Evolutionary conservation across 1,140 invertebrate genomes (phyloP).

Genomic region (Saccostrea glomerata): DNA sequence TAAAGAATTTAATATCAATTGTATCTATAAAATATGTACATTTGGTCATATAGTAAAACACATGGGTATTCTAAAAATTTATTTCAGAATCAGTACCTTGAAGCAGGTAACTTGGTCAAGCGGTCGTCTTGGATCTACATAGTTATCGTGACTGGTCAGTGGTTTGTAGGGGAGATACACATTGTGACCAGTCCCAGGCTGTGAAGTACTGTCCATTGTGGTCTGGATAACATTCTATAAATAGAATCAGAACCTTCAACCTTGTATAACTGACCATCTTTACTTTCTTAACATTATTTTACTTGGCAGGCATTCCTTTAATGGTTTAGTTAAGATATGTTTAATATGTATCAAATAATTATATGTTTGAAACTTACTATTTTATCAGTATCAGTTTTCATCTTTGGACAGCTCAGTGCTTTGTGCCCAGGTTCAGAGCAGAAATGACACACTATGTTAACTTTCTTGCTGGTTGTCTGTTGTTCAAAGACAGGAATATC

Average conservation of each 20-base stretch:
- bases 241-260: neutral
- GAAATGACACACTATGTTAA: conserved; percentile 93
- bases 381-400: conserved; percentile 30
- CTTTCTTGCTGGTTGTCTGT: conserved; percentile 87
- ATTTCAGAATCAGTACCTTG: conserved; percentile 80
- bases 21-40: too few species aligned
- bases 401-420: conserved; percentile 88
- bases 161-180: conserved; percentile 13
- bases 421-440: conserved; percentile 98
- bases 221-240: conserved; percentile 22
- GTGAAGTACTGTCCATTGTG: neutral
- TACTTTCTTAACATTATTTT: neutral
- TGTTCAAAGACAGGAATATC: conserved; percentile 93
- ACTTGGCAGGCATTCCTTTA: neutral
- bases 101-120: conserved; percentile 97
- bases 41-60: too few species aligned
- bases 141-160: neutral
- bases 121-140: conserved; percentile 79
- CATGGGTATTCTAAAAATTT: too few species aligned
- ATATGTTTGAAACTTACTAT: neutral
- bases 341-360: too few species aligned
- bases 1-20: too few species aligned
- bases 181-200: neutral
- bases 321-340: neutral
- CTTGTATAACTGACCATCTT: neutral